These are phyloP conservation scores for Phyllopteryx taeniolatus DNA, from an alignment of 2,113 vertebrate genomes.

Conservation along the genomic window DNA sequence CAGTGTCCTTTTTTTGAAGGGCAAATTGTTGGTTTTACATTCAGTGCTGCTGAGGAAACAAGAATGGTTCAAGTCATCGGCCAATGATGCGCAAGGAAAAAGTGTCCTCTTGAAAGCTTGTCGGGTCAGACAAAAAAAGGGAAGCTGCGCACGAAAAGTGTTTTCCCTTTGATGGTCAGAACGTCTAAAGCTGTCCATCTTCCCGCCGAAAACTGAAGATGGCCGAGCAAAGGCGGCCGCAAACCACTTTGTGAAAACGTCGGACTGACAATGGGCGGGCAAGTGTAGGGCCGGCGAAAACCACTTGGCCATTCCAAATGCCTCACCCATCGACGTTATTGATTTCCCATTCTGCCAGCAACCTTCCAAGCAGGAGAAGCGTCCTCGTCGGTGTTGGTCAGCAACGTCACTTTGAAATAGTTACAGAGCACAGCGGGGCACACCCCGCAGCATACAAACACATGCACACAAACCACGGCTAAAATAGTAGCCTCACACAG, in stretches of 20 bases:
- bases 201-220: conserved; percentile 41
- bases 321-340: conserved; percentile 66
- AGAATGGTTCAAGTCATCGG: conserved; percentile 11
- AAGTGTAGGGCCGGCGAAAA: conserved; percentile 62
- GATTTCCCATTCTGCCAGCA: conserved; percentile 67
- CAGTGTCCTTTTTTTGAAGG: conserved; percentile 27
- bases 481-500: conserved; percentile 5
- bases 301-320: conserved; percentile 63
- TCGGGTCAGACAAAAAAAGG: conserved; percentile 8
- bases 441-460: not conserved
- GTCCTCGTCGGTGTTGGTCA: conserved; percentile 31
- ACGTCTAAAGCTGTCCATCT: conserved; percentile 21
- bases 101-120: conserved; percentile 26
- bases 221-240: conserved; percentile 37
- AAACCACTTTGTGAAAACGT: conserved; percentile 53
- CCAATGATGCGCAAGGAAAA: not conserved
- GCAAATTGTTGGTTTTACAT: conserved; percentile 10
- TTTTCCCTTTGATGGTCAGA: conserved; percentile 43
- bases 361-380: conserved; percentile 36
- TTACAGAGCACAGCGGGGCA: conserved; percentile 7
- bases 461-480: conserved; percentile 5
- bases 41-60: conserved; percentile 35
- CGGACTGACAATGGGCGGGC: conserved; percentile 51
- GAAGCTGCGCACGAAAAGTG: conserved; percentile 34
- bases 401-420: conserved; percentile 46